Conservation (phyloP, 2,888 invertebrate genomes). For the Schizotus pectinicornis region DNA sequence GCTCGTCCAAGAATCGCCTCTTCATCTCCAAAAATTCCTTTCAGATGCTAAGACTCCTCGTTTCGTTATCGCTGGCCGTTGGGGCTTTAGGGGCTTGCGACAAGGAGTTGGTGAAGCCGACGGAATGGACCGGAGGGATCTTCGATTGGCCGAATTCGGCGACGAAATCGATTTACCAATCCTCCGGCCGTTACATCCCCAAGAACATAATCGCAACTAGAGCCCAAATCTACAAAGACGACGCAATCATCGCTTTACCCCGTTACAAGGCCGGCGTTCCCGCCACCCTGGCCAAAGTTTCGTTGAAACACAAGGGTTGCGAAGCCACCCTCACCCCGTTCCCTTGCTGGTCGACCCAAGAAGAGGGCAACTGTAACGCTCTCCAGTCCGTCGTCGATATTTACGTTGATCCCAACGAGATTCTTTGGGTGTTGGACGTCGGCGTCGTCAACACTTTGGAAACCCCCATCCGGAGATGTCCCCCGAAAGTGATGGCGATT, state of each 20-base stretch:
- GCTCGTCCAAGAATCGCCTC: background rate
- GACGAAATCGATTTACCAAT: slow-evolving; percentile 64
- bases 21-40: too few species aligned
- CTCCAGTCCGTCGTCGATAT: slow-evolving; percentile 76
- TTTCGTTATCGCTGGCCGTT: slow-evolving; percentile 28
- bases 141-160: slow-evolving; percentile 48
- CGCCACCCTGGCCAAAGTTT: slow-evolving; percentile 68
- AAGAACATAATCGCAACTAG: slow-evolving; percentile 68
- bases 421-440: slow-evolving; percentile 75
- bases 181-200: slow-evolving; percentile 63
- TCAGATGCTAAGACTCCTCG: background rate
- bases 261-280: slow-evolving; percentile 70
- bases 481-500: slow-evolving; percentile 66
- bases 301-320: slow-evolving; percentile 59
- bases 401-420: slow-evolving; percentile 65
- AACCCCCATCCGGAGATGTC: slow-evolving; percentile 68
- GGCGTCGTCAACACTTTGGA: slow-evolving; percentile 74
- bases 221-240: slow-evolving; percentile 64
- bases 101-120: slow-evolving; percentile 42
- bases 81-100: slow-evolving; percentile 36
- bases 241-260: slow-evolving; percentile 64
- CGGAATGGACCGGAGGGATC: slow-evolving; percentile 54
- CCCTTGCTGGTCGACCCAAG: slow-evolving; percentile 70
- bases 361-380: slow-evolving; percentile 67
- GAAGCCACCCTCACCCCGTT: slow-evolving; percentile 64